phyloP scores from a whole-genome alignment of 2,113 vertebrate genomes.

The Halcyon senegalensis region DNA sequence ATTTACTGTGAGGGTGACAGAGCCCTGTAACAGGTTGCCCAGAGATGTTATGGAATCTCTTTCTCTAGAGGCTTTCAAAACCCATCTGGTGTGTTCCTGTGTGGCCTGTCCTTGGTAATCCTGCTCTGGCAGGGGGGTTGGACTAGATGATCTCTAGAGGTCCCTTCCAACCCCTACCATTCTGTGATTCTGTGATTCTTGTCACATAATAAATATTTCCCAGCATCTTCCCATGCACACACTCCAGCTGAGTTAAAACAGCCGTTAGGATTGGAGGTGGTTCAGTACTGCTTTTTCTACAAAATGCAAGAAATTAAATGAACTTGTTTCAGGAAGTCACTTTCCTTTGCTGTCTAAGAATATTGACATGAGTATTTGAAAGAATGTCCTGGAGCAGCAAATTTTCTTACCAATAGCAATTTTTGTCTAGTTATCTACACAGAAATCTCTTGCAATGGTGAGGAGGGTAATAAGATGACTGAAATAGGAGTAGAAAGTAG shows the following conservation, averaged over 20 bases:
- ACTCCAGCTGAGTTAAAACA: not conserved
- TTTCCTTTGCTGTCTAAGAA: not conserved
- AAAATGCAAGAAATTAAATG: not conserved
- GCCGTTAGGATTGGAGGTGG: not conserved
- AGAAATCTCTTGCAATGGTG: not conserved
- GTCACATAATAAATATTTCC: not conserved
- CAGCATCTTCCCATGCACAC: not conserved
- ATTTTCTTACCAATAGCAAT: not conserved
- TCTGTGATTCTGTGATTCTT: not conserved
- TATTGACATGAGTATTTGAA: not conserved
- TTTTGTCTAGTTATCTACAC: not conserved
- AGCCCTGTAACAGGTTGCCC: too few relatives aligned
- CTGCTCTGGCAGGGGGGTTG: too few relatives aligned
- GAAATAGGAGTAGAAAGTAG: not conserved
- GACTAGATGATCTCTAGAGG: too few relatives aligned
- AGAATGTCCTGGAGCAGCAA: not conserved
- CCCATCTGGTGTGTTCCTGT: too few relatives aligned
- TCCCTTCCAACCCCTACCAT: too few relatives aligned
- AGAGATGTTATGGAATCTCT: too few relatives aligned
- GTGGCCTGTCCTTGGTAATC: too few relatives aligned
- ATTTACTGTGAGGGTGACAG: too few relatives aligned
- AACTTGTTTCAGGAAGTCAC: not conserved
- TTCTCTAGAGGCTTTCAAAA: too few relatives aligned
- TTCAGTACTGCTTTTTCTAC: not conserved
- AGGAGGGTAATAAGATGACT: not conserved